Conservation (phyloP, 2,113 vertebrate genomes). For the Macaca mulatta region DNA sequence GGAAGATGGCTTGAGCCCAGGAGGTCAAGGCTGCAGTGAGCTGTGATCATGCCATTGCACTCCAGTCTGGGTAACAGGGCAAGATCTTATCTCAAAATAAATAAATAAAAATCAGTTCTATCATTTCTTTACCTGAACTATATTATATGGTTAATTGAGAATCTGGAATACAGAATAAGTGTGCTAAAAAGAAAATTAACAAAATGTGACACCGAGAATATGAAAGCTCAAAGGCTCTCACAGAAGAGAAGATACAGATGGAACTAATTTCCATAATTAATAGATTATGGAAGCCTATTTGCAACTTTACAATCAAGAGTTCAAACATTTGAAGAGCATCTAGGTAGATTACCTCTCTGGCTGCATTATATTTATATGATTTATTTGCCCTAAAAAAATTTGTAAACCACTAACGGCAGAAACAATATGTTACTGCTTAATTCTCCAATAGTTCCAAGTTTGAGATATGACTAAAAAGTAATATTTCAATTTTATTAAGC, state of each 20-base stretch:
- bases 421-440: not conserved
- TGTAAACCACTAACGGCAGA: not conserved
- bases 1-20: not conserved
- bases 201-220: not conserved
- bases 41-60: not conserved
- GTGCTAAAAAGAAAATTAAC: not conserved
- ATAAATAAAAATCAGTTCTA: not conserved
- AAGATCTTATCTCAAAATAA: not conserved
- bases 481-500: not conserved
- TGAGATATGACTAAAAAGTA: not conserved
- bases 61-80: not conserved
- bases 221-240: not conserved
- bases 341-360: not conserved
- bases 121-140: not conserved
- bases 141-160: not conserved
- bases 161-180: not conserved
- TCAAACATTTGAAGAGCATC: not conserved
- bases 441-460: not conserved
- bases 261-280: not conserved
- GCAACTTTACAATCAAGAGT: not conserved
- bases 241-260: not conserved
- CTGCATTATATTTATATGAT: not conserved
- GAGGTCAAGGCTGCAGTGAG: not conserved
- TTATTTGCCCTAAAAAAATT: not conserved
- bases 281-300: not conserved